Percentiles rank a stretch among this genome's conserved stretches.
These are phyloP conservation scores for Eupeodes latifasciatus DNA, from an alignment of 2,888 invertebrate genomes.

Conservation along the genomic window DNA sequence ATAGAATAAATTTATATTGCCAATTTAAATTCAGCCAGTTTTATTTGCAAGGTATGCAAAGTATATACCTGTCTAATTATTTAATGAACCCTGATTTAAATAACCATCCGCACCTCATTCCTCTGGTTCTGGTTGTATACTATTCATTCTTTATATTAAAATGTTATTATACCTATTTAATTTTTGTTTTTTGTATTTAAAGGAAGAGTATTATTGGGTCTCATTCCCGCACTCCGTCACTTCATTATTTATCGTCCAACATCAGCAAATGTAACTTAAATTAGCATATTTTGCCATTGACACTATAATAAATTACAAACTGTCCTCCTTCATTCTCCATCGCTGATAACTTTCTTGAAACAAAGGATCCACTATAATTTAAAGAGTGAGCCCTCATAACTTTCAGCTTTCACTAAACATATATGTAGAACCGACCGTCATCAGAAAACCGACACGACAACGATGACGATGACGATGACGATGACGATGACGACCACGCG, in stretches of 20 bases:
- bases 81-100: too few species aligned
- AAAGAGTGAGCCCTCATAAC: constrained; percentile 13
- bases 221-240: constrained; percentile 25
- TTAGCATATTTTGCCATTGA: constrained; percentile 74
- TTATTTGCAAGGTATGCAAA: too few species aligned
- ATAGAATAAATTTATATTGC: too few species aligned
- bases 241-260: constrained; percentile 68
- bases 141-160: not conserved
- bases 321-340: constrained; percentile 15
- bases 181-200: not conserved
- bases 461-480: not conserved
- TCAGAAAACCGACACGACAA: not conserved
- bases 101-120: too few species aligned
- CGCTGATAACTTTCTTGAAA: constrained; percentile 13
- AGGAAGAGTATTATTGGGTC: not conserved
- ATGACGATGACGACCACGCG: not conserved
- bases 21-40: too few species aligned
- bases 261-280: constrained; percentile 65
- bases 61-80: too few species aligned
- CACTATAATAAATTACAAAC: constrained; percentile 73
- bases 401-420: constrained; percentile 42
- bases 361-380: constrained; percentile 34
- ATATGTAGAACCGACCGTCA: not conserved
- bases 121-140: not conserved
- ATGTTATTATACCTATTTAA: not conserved